Conservation (phyloP, 2,888 invertebrate genomes). For the Cerastis rubricosa region DNA sequence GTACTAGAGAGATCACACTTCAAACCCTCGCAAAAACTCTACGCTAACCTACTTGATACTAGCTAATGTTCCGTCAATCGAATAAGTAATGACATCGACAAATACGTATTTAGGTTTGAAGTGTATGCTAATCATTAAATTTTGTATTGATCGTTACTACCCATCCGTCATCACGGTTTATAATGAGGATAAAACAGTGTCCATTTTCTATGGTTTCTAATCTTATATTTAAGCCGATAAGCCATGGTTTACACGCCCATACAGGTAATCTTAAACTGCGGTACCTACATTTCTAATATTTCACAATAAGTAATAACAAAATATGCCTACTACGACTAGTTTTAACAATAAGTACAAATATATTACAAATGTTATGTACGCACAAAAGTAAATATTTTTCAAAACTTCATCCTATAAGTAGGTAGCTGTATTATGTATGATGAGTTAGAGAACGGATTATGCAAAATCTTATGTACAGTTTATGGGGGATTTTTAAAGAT, state of each 20-base stretch:
- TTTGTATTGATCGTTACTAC: constrained; percentile 25
- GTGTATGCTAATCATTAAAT: constrained; percentile 33
- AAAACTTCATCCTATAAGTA: constrained; percentile 33
- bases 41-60: constrained; percentile 58
- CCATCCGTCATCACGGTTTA: constrained; percentile 3
- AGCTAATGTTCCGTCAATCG: constrained; percentile 38
- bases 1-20: constrained; percentile 39
- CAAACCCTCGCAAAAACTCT: constrained; percentile 31
- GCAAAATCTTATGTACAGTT: neutral
- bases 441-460: constrained; percentile 5
- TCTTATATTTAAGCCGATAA: constrained; percentile 10
- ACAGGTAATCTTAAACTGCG: constrained; percentile 10
- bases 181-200: constrained; percentile 2
- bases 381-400: constrained; percentile 38
- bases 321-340: constrained; percentile 15
- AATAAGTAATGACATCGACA: constrained; percentile 43
- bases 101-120: constrained; percentile 32
- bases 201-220: constrained; percentile 13
- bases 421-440: constrained; percentile 31
- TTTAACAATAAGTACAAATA: constrained; percentile 52
- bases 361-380: constrained; percentile 43
- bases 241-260: constrained; percentile 21
- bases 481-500: neutral
- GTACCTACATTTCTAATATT: constrained; percentile 37
- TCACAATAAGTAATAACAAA: constrained; percentile 24